Base-by-base conservation (phyloP, 2,113 vertebrate species). In the Mormoops blainvillei region DNA sequence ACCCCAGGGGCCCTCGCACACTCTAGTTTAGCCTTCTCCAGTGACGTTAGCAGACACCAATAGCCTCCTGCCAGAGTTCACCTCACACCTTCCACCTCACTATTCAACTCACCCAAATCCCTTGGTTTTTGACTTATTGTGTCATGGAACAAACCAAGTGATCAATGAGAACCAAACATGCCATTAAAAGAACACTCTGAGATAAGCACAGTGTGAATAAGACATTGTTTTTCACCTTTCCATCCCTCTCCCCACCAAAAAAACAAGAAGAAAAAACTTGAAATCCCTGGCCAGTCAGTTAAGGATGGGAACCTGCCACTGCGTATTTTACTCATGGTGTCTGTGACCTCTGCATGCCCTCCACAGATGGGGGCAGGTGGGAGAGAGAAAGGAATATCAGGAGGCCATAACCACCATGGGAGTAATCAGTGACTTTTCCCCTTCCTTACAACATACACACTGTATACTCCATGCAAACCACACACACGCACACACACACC, bases 161-260 rank as follows among this genome's bases (percentile, higher is more conserved):
- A 89, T 16, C 24, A 19, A 36, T 71, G 43, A 92, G 76, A 92
- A 81, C 26, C 33, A 91, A 92, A 70, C 4, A 70, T 81, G 14
- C 81, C 56, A 87, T 91, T 94, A 91, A 89, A 73, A 93, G 70
- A 85, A 63, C 68, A 84, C 24, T 38, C 38, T 71, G 74, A 91
- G 88, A 89, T 77, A 73, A 87, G 18, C n/a, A 91, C n/a, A 67
- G 41, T 61, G 24, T 78, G 85, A 81, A 31, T 1, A 70, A 89
- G 48, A 36, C n/a, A 77, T n/a, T 41, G 6, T 89, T 77, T 76
- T 52, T 20, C 9, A 61, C n/a, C 48, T 71, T 9, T 41, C n/a
- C 1, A 15, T 11, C 3, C 18, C 15, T 2, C 1, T 6, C 8
- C 9, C 3, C 1, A 9, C 5, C 1, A 12, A 63, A 50, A 20